These are phyloP conservation scores for Drosophila ustulata DNA, from an alignment of 2,888 invertebrate species.

Conservation along the genomic window DNA sequence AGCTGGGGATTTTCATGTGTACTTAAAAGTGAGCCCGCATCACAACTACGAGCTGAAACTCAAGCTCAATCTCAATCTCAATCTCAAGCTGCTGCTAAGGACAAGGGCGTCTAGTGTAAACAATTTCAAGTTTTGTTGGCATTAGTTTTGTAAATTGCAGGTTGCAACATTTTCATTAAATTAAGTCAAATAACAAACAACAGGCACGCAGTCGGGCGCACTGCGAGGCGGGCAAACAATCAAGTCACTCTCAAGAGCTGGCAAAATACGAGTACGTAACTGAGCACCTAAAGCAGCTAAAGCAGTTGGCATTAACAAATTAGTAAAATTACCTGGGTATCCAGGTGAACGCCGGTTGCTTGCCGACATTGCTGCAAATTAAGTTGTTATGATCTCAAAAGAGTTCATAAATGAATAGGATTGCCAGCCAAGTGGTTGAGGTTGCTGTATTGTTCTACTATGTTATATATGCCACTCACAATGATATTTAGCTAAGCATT, in stretches of 20 bases:
- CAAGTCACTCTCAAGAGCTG: conserved; percentile 42
- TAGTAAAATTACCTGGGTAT: conserved; percentile 23
- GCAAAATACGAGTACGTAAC: conserved; percentile 55
- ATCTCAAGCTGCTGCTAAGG: conserved; percentile 5
- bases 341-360: conserved; percentile 1
- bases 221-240: conserved; percentile 49
- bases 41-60: conserved; percentile 14
- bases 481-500: no score
- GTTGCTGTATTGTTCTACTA: neutral
- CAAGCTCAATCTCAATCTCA: neutral
- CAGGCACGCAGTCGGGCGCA: conserved; percentile 20
- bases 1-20: conserved; percentile 52
- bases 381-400: conserved; percentile 27
- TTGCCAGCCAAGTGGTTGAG: neutral
- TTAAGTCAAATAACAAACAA: conserved; percentile 74
- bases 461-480: neutral
- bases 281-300: conserved; percentile 30
- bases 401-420: neutral
- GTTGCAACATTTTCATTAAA: conserved; percentile 82
- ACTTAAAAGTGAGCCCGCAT: conserved; percentile 72
- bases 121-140: conserved; percentile 66
- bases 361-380: neutral
- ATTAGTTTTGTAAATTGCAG: conserved; percentile 76
- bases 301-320: conserved; percentile 54
- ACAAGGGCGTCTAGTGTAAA: conserved; percentile 53